Conservation (phyloP, 2,113 vertebrate genomes). For the Oenanthe melanoleuca region DNA sequence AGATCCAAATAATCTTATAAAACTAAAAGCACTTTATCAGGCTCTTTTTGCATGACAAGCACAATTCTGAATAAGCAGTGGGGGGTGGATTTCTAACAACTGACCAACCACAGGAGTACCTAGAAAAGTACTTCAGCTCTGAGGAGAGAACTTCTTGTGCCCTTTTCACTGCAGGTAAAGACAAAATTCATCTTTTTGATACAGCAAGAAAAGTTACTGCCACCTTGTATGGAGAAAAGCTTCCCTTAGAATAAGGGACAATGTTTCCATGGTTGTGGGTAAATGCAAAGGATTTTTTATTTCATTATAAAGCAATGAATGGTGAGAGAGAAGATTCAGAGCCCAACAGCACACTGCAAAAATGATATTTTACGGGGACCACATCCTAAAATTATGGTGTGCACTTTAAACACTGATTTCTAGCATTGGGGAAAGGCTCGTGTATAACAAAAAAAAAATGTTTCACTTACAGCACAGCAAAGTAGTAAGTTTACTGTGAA, state of each 20-base stretch:
- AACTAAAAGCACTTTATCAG: slow-evolving; percentile 36
- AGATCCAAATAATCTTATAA: slow-evolving; percentile 51
- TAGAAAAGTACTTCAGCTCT: neutral
- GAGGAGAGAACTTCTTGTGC: neutral
- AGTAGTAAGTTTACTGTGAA: neutral
- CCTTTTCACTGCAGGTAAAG: neutral
- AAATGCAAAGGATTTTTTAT: neutral
- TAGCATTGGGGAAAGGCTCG: neutral
- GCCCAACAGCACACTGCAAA: neutral
- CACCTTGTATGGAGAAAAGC: neutral
- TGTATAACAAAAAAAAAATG: neutral
- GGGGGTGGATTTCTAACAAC: neutral
- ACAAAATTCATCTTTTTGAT: neutral
- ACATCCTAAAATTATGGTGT: neutral
- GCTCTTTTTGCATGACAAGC: neutral
- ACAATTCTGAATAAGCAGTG: neutral
- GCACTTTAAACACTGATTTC: neutral
- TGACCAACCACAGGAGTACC: neutral
- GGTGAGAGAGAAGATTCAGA: neutral
- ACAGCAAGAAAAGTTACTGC: neutral
- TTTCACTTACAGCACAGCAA: neutral
- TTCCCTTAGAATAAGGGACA: neutral
- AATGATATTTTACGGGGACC: neutral
- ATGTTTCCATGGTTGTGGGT: neutral
- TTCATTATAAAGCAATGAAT: neutral